Conservation (phyloP, 2,888 invertebrate genomes). For the Clusia tigrina region DNA sequence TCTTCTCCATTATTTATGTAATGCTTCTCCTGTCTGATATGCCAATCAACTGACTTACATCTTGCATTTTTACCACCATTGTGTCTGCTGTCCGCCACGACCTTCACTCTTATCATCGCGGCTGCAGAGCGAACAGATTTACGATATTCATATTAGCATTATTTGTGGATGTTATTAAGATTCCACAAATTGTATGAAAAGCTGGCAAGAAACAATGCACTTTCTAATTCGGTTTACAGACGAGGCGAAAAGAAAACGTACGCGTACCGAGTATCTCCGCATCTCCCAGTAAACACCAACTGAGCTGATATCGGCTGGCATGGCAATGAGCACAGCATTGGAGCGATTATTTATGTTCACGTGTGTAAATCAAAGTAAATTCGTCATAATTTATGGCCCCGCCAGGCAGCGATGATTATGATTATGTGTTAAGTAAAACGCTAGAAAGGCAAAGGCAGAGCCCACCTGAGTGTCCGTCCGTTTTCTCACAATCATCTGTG, state of each 20-base stretch:
- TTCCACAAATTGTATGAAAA: neutral
- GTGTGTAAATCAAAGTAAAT: neutral
- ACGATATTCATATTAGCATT: neutral
- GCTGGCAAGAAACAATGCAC: too few relatives aligned
- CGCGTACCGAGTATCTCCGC: too few relatives aligned
- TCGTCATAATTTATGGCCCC: neutral
- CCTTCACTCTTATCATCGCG: neutral
- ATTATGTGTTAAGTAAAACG: neutral
- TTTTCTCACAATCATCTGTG: conserved; percentile 3
- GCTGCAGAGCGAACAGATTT: neutral
- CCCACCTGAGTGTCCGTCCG: conserved; percentile 1
- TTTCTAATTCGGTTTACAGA: too few relatives aligned
- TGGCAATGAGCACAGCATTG: neutral
- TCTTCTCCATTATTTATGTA: too few relatives aligned
- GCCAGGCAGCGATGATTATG: neutral
- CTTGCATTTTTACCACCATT: too few relatives aligned
- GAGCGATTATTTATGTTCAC: neutral
- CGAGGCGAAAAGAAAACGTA: too few relatives aligned
- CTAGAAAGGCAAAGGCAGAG: neutral
- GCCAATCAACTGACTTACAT: too few relatives aligned
- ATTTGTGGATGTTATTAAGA: too few relatives aligned
- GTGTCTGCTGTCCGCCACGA: neutral
- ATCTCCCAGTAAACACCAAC: too few relatives aligned
- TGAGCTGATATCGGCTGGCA: neutral
- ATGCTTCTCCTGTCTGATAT: too few relatives aligned